Conservation (phyloP, 2,797 vertebrate species). For the Manis javanica region DNA sequence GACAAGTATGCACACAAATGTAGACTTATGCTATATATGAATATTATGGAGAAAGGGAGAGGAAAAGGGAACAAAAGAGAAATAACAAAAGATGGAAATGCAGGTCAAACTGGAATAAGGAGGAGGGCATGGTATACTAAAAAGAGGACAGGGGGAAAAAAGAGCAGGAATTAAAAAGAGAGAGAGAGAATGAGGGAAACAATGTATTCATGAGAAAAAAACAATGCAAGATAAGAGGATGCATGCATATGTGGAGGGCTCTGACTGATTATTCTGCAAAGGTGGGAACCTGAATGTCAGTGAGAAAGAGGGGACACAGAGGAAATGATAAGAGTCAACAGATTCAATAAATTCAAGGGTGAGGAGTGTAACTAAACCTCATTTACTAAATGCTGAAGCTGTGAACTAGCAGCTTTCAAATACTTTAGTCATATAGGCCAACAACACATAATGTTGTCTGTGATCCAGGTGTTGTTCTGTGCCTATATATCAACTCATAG, state of each 20-base stretch:
- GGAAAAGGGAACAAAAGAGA: neutral
- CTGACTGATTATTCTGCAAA: neutral
- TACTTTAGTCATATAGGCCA: neutral
- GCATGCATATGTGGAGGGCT: neutral
- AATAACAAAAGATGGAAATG: neutral
- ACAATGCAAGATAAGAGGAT: neutral
- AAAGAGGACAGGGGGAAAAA: conserved; percentile 6
- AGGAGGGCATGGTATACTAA: conserved; percentile 29
- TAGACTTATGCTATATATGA: neutral
- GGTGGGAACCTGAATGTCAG: neutral
- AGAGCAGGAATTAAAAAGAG: neutral
- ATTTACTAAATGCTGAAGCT: neutral
- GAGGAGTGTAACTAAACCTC: neutral
- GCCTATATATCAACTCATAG: neutral
- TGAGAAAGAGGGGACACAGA: neutral
- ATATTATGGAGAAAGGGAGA: neutral
- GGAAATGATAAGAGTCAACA: neutral
- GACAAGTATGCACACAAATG: neutral
- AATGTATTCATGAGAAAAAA: neutral
- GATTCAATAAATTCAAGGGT: neutral
- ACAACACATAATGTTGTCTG: neutral
- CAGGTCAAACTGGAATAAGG: conserved; percentile 5
- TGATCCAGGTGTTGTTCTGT: neutral
- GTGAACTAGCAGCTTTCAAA: neutral
- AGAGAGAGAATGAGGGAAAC: neutral